Percentiles rank a stretch among this genome's conserved stretches.
Conservation (phyloP, 1,140 invertebrate species). For the Trialeurodes vaporariorum region DNA sequence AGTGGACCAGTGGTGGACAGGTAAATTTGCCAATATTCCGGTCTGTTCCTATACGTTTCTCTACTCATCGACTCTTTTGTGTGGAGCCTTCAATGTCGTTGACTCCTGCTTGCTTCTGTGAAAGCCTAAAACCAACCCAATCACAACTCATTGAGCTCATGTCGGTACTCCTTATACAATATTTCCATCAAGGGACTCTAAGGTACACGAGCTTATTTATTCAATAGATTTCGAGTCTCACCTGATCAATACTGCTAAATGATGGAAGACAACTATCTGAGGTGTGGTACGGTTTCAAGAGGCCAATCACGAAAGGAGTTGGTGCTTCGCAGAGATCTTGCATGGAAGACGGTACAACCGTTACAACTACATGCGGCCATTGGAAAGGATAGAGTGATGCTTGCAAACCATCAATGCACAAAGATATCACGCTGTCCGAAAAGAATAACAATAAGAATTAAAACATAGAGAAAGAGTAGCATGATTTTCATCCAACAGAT, state of each 20-base stretch:
- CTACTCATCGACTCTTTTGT: too few species aligned
- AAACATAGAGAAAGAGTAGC: too few species aligned
- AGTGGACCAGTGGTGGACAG: too few species aligned
- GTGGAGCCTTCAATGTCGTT: too few species aligned
- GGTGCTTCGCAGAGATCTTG: constrained; percentile 59
- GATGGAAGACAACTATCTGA: constrained; percentile 29
- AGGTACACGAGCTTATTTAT: background rate
- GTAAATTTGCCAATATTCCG: too few species aligned
- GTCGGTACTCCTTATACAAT: too few species aligned
- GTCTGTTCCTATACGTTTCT: too few species aligned
- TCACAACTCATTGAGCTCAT: too few species aligned
- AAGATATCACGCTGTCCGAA: constrained; percentile 49
- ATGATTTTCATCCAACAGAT: too few species aligned
- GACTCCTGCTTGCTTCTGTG: too few species aligned
- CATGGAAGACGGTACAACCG: constrained; percentile 54
- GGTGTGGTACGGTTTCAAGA: constrained; percentile 42
- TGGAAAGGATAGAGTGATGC: constrained; percentile 64
- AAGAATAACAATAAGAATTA: too few species aligned
- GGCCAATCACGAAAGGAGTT: constrained; percentile 59
- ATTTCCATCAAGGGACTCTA: background rate
- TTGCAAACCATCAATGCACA: constrained; percentile 58
- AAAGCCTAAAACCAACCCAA: too few species aligned
- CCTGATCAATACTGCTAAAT: constrained; percentile 22
- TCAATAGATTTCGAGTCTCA: constrained; percentile 26
- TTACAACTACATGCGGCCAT: constrained; percentile 69